Percentiles rank a stretch among this genome's conserved stretches.
Evolutionary conservation across 2,888 invertebrate species (phyloP).

Genomic region (Gymnoscelis rufifasciata): DNA sequence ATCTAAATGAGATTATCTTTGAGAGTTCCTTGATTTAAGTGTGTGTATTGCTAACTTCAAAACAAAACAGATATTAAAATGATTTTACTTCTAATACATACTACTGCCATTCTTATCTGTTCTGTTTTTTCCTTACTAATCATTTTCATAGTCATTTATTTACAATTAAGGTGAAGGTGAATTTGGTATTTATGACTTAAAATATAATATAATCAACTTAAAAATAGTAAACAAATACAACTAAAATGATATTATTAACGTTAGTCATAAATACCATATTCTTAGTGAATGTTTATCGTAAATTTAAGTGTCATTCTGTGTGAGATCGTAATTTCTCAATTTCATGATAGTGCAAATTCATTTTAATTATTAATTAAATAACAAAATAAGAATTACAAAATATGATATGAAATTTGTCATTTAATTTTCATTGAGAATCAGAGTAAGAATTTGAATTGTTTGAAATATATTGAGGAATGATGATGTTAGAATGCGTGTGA

Average conservation of each 20-base stretch:
- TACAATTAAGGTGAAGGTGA: slow-evolving; percentile 60
- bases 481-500: slow-evolving; percentile 67
- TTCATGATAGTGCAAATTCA: slow-evolving; percentile 8
- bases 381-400: too few relatives aligned
- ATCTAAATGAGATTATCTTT: slow-evolving; percentile 18
- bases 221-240: too few relatives aligned
- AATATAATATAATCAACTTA: neutral
- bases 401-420: too few relatives aligned
- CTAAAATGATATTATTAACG: too few relatives aligned
- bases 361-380: too few relatives aligned
- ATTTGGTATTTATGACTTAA: slow-evolving; percentile 36
- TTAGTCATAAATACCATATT: slow-evolving; percentile 39
- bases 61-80: slow-evolving; percentile 33
- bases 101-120: slow-evolving; percentile 10
- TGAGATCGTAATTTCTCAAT: slow-evolving; percentile 28
- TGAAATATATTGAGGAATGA: slow-evolving; percentile 60
- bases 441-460: slow-evolving; percentile 12
- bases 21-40: slow-evolving; percentile 41
- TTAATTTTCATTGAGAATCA: neutral
- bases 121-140: slow-evolving; percentile 30
- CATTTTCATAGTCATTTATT: slow-evolving; percentile 38
- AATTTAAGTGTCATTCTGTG: slow-evolving; percentile 41
- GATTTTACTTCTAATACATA: too few relatives aligned
- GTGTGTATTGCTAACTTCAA: slow-evolving; percentile 62
- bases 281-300: slow-evolving; percentile 54